Evolutionary conservation across 2,113 vertebrate species (phyloP), one percentile per base, ranked within the genome.

Genomic region (Butorides virescens): DNA sequence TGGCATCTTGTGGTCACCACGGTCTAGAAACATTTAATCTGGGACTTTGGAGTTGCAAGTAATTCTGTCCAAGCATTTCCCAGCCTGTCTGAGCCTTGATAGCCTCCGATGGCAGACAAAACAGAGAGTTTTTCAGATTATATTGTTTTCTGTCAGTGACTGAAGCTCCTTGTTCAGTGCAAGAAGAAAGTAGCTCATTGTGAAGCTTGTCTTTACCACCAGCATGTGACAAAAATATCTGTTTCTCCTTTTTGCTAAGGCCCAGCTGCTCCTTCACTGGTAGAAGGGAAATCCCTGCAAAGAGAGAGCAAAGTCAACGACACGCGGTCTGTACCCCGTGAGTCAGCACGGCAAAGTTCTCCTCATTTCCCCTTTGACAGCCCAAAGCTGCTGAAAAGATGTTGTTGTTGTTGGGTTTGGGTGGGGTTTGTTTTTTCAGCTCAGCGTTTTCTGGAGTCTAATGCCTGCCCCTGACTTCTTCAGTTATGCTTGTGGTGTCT

Each of bases 161-260:
- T 94, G 81, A 90, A 93, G 90, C 22, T 95, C 82, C 78, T 95
- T 83, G 42, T 92, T 90, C 59, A 56, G 20, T 7, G 18, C 44
- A 80, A 85, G 63, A 96, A 93, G 59, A 90, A 96, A 95, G 66
- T 2, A 79, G 37, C 90, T 88, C 81, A 66, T 96, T 96, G 92
- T 95, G 62, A 62, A 88, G 62, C 46, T 72, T 37, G 20, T 77
- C 87, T 94, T 73, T 79, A 88, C 66, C 62, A 70, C 39, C 0
- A 0, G 36, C 94, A 88, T 76, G 90, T 95, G 92, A 95, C 71
- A 76, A 65, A 95, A 90, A 84, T 72, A 87, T 90, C 80, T 71
- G 47, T 65, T 92, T 49, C 84, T 90, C 39, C 66, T 90, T 93
- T 95, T 61, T 32, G 15, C 81, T 72, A 52, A 65, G 56, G 80